Percentiles rank a stretch among this genome's conserved stretches.
These are phyloP conservation scores for Diloba caeruleocephala DNA, from an alignment of 2,888 invertebrate species.

Conservation along the genomic window DNA sequence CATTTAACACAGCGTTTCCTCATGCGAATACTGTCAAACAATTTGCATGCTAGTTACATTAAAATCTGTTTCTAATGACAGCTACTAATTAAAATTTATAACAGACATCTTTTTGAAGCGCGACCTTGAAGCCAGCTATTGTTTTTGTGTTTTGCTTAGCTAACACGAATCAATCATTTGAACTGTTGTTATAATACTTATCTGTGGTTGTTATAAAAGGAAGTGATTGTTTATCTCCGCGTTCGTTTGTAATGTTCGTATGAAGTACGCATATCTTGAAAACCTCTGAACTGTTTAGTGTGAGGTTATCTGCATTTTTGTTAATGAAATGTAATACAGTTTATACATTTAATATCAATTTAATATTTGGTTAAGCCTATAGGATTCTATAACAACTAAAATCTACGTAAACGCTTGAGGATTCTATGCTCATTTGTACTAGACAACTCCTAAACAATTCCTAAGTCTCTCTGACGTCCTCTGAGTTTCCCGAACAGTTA, in stretches of 20 bases:
- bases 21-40: conserved; percentile 13
- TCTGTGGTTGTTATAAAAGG: conserved; percentile 1
- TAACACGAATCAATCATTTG: conserved; percentile 8
- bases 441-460: too few species aligned
- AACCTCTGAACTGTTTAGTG: conserved; percentile 14
- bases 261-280: conserved; percentile 14
- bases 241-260: conserved; percentile 3
- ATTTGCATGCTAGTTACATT: conserved; percentile 43
- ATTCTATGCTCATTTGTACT: too few species aligned
- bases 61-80: conserved; percentile 39
- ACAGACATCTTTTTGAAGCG: conserved; percentile 18
- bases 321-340: conserved; percentile 8
- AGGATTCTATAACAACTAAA: too few species aligned
- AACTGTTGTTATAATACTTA: conserved; percentile 4
- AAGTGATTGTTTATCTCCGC: not conserved
- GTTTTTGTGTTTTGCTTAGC: conserved; percentile 14
- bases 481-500: too few species aligned
- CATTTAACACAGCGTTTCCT: conserved; percentile 18
- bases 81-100: conserved; percentile 37
- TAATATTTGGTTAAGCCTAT: too few species aligned
- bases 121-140: conserved; percentile 10
- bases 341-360: not conserved
- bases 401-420: too few species aligned
- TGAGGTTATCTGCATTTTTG: conserved; percentile 28
- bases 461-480: too few species aligned